Evolutionary conservation across 2,888 invertebrate species (phyloP), one percentile per base, ranked within the genome.

Genomic region (Zeuzera pyrina): DNA sequence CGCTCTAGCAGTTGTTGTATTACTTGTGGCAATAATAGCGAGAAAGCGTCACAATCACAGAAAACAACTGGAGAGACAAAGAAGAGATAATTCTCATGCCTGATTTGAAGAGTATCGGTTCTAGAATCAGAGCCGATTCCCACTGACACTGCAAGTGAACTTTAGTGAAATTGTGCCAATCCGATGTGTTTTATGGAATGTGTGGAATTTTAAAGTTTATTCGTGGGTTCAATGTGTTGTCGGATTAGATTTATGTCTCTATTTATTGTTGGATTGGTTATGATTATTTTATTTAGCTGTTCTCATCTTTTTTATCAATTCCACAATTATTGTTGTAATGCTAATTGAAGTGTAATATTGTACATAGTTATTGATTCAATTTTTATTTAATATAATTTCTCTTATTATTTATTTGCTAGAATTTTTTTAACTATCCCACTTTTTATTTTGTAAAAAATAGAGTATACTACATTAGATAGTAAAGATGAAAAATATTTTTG

Each of bases 101-200:
- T 83, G 83, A 83, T 83, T 71, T 58, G 83, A 83, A 55, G 83
- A 83, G 52, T 83, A 83, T 76, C 83, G 83, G 77, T 83, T 83
- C 71, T 83, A 81, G 61, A 49, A 54, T 28, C 36, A 43, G 72
- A 59, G 47, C 72, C 79, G 81, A 72, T 72, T 45, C 38, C 42
- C 41, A 34, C 33, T 39, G 38, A 27, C 13, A 35, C n/a, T n/a
- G n/a, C 57, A 52, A 61, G 47, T 55, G 46, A 42, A 52, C 43
- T 44, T 49, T 63, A 62, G 69, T 69, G 66, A 58, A 58, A 58
- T 52, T 60, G 68, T 76, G 73, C 69, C 66, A 74, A 71, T 59
- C 43, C 36, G 29, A 45, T 36, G 47, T 39, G 34, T 36, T 43
- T 40, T 25, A 43, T 43, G 12, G 25, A 12, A 42, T 49, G 49